Base-by-base conservation (phyloP, 1,140 invertebrate species). In the Drosophila aff. region DNA sequence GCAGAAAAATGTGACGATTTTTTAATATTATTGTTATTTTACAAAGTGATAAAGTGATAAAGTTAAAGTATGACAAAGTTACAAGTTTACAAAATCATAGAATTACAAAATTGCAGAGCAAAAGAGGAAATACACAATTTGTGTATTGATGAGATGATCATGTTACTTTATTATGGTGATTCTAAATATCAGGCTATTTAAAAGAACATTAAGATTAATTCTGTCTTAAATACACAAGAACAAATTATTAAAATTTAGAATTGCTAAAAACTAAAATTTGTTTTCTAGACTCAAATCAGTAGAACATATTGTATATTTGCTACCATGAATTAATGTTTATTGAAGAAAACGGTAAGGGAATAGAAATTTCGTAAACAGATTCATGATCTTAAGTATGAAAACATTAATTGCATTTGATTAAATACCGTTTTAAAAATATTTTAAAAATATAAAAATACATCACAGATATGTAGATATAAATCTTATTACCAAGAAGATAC, bases 1-100 rank as follows among this genome's bases (percentile, higher is more conserved):
- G 36, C 44, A n/a, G 44, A 72, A 72, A 72, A 65, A 40, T 5
- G 15, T 11, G 10, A 15, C 3, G 8, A 0, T 3, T 21, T 40
- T 40, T 11, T 0, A 21, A 46, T 5, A 16, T 15, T 6, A 9
- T 46, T 21, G 5, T 46, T 26, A 8, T 11, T 3, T 21, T 4
- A 16, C 38, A 55, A 55, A 38, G 21, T n/a, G 21, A 23, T 36
- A 21, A 9, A 23, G 23, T 23, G 23, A 16, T 18, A 10, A 16
- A 16, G 15, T 16, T 36, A 6, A 55, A 6, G 7, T 38, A 23
- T 55, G 15, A 0, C 5, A 4, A 16, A 16, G 33, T 1, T 55
- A 16, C 21, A 36, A 21, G 1, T 5, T 10, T 15, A 15, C 26
- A 4, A 4, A 21, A 33, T 3, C 1, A 33, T 31, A 3, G 10